phyloP scores from a whole-genome alignment of 37 sponge, comb jelly and placozoan genomes.

The Crambe crambe region DNA sequence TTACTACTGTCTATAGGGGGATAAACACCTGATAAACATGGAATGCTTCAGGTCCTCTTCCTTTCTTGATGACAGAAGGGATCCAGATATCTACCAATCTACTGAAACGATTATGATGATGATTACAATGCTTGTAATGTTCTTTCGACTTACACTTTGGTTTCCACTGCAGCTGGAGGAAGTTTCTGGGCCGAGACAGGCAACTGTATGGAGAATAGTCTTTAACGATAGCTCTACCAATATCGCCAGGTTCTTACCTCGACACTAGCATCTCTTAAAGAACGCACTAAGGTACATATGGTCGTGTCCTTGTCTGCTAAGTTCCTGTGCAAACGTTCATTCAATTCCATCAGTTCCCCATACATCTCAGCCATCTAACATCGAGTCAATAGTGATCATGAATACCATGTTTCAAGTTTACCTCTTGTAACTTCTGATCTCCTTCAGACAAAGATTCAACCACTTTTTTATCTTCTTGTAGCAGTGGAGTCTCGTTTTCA shows the following conservation, averaged over 20 bases:
- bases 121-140: neutral
- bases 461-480: too few species aligned
- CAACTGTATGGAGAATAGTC: constrained; percentile 1
- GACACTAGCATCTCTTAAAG: constrained; percentile 16
- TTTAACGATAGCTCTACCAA: too few species aligned
- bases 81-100: constrained; percentile 85
- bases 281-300: constrained; percentile 31
- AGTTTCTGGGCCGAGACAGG: neutral
- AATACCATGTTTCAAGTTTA: neutral
- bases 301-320: constrained; percentile 48
- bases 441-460: too few species aligned
- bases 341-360: constrained; percentile 96
- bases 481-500: neutral
- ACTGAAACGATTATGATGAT: neutral
- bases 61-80: constrained; percentile 86
- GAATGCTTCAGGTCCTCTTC: constrained; percentile 68
- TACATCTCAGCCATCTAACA: constrained; percentile 96
- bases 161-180: constrained; percentile 22
- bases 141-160: constrained; percentile 3
- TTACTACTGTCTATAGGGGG: too few species aligned
- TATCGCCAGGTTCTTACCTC: too few species aligned
- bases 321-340: constrained; percentile 74
- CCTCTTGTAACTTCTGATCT: constrained; percentile 3
- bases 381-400: neutral
- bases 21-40: constrained; percentile 89